These are phyloP conservation scores for Xiphophorus couchianus DNA, from an alignment of 2,113 vertebrate genomes.

Conservation along the genomic window DNA sequence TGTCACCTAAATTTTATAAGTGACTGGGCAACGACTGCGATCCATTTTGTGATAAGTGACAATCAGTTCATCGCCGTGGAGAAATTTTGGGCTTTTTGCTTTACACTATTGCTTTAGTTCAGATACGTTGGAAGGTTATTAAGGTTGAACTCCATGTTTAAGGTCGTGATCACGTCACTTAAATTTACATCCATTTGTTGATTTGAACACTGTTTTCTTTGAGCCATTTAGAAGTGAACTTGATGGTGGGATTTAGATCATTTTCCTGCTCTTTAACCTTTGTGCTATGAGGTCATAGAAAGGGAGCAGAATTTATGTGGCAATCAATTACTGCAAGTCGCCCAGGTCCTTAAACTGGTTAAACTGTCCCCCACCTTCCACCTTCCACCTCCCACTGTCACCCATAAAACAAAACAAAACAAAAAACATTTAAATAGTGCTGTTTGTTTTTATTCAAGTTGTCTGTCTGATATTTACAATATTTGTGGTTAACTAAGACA, in stretches of 20 bases:
- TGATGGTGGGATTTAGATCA: background rate
- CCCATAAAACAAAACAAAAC: no score
- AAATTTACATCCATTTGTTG: no score
- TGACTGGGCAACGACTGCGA: background rate
- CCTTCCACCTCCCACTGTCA: no score
- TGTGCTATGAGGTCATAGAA: background rate
- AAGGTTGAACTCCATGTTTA: no score
- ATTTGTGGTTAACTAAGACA: no score
- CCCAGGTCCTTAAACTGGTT: background rate
- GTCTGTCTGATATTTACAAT: no score
- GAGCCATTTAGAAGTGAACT: background rate
- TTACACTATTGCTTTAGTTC: background rate
- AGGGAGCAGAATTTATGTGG: background rate
- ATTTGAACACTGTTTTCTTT: background rate
- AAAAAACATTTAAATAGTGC: no score
- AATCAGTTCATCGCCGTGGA: no score
- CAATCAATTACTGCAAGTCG: background rate
- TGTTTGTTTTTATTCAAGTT: no score
- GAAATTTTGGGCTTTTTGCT: background rate
- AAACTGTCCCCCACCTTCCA: background rate
- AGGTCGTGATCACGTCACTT: background rate
- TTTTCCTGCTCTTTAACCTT: background rate
- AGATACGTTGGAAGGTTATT: background rate
- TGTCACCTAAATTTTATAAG: no score
- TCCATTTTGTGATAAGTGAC: no score